A percentile compares a stretch with the other conserved stretches of the same genome.
Conservation (phyloP, 2,888 invertebrate genomes). For the Blastobasis lacticolella region DNA sequence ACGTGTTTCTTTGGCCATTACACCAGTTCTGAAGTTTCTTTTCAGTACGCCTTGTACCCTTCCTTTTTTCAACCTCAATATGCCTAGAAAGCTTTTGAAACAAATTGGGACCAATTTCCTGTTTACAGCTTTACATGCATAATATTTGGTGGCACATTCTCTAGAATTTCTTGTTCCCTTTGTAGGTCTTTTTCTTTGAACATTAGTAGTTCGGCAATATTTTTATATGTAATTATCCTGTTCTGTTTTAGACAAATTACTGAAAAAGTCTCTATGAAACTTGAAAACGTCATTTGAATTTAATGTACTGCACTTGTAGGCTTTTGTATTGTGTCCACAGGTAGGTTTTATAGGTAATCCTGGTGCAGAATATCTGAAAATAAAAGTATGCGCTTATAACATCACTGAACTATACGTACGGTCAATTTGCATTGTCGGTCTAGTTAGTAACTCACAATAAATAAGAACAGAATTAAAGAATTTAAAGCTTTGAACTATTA, state of each 20-base stretch:
- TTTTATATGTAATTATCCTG: not conserved
- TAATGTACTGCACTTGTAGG: not conserved
- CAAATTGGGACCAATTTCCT: constrained; percentile 4
- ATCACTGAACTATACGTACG: no score
- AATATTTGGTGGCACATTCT: constrained; percentile 1
- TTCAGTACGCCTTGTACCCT: constrained; percentile 2
- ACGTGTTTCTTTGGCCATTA: not conserved
- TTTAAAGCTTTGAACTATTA: no score
- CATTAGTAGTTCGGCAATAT: not conserved
- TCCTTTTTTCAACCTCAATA: constrained; percentile 4
- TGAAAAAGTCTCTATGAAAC: not conserved
- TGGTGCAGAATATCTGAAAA: constrained; percentile 3
- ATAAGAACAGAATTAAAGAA: no score
- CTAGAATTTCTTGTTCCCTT: not conserved
- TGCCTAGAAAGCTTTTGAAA: constrained; percentile 2
- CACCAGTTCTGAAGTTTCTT: not conserved
- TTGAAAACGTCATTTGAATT: not conserved
- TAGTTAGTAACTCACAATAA: no score
- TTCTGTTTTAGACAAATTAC: not conserved
- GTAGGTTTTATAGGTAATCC: constrained; percentile 2
- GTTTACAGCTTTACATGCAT: not conserved
- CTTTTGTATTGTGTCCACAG: constrained; percentile 1
- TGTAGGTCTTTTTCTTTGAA: not conserved
- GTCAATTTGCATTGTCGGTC: no score
- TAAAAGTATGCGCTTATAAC: not conserved